Evolutionary conservation across 2,113 vertebrate genomes (phyloP), one percentile per base, ranked within the genome.

Genomic region (Thamnaconus septentrionalis): DNA sequence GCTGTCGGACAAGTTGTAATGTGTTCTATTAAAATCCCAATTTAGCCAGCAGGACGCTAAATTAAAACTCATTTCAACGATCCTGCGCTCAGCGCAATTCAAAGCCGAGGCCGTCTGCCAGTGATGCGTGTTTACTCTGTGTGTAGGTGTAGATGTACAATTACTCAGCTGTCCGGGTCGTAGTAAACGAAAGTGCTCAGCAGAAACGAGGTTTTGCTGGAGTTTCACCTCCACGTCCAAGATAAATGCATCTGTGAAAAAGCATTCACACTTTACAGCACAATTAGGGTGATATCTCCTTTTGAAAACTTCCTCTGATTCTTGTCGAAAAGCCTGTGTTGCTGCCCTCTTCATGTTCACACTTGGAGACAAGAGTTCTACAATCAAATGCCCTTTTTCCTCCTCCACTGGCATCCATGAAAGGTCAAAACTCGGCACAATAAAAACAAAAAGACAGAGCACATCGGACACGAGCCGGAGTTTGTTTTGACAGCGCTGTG

Each of bases 1-100:
- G 70, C 74, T 79, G 18, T 72, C 80, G 78, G 82, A 87, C 80
- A 76, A 87, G 79, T 83, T 85, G 78, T 76, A 84, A 82, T 88
- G 79, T 82, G 77, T 84, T 82, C 78, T 84, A 76, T 85, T 85
- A 79, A 75, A 87, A 72, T 84, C 78, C 82, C 79, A 70, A 81
- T 79, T 81, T 76, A 85, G 76, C 76, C 85, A 82, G 75, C 76
- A 81, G 82, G 78, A 85, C 64, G 78, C 76, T 82, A 87, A 85
- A 87, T 88, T 81, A 85, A 90, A 84, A 69, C 81, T 85, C 54
- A 85, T 90, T 88, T 85, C 84, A 80, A 76, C 61, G 45, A 40
- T 73, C 67, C 69, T 80, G 75, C 51, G 58, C 66, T 72, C 70
- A 85, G 71, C 59, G 69, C n/a, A 72, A 80, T 72, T 81, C 46